Evolutionary conservation across 2,113 vertebrate species (phyloP), one percentile per base, ranked within the genome.

Genomic region (Lichenostomus cassidix): DNA sequence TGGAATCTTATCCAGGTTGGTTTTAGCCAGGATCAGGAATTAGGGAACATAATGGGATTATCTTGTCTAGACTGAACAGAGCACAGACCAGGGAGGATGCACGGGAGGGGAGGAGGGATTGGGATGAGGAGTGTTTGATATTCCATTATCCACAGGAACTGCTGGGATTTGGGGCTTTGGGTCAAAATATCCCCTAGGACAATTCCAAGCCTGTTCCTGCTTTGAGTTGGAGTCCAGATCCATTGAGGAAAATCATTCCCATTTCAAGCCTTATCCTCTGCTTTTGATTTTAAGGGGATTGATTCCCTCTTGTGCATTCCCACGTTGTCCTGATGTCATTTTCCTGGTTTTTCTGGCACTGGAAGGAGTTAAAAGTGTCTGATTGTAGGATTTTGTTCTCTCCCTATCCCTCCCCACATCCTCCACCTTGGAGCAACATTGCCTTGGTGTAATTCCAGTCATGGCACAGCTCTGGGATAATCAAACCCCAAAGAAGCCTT

Each of bases 231-330:
- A 44, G 15, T 23, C 27, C 2, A 4, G 52, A 80, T 69, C 39
- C 9, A 10, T 0, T 4, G 35, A 59, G 16, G 39, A 21, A 75
- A 63, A 12, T 0, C 0, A 15, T 55, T 47, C 18, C 35, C 5
- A 11, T 44, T 56, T 37, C 8, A 31, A 11, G 49, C 1, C 3
- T 74, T 16, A 10, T 17, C 37, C 27, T 50, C 55, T 87, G 12
- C 4, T 81, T 78, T 62, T 12, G 13, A 8, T 4, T 27, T 65
- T 19, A 3, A 15, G n/a, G n/a, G 31, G 3, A 9, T 39, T 24
- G 21, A 17, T 64, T 88, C 53, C 56, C 5, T 10, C 0, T 42
- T 92, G 83, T 15, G 2, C 10, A 25, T 37, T 42, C 28, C 25
- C 11, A 0, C 12, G 12, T 1, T 47, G 17, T 27, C 23, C 55